A percentile compares a stretch with the other conserved stretches of the same genome.
Conservation (phyloP, 2,888 invertebrate species). For the Griposia aprilina region DNA sequence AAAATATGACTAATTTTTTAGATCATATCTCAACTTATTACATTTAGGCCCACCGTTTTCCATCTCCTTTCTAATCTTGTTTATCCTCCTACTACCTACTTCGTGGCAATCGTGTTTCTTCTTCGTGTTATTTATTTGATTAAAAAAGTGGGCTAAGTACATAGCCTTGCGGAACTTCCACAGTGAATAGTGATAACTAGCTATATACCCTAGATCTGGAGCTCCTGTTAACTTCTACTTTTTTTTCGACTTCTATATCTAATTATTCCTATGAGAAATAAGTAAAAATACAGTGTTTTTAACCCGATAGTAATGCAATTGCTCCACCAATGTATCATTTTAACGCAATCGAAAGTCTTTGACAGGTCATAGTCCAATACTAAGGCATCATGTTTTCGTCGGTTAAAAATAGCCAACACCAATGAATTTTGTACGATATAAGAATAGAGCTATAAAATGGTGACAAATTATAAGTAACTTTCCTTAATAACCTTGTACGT, state of each 20-base stretch:
- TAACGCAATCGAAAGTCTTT: slow-evolving; percentile 7
- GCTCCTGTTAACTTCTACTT: neutral
- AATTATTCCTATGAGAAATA: neutral
- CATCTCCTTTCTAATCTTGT: neutral
- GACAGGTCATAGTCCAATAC: neutral
- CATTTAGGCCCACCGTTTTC: too few species aligned
- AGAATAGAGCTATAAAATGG: neutral
- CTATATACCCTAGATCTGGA: neutral
- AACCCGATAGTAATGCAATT: neutral
- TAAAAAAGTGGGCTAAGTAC: neutral
- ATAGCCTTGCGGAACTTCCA: slow-evolving; percentile 8
- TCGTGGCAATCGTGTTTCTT: too few species aligned
- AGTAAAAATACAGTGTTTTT: neutral
- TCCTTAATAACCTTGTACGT: slow-evolving; percentile 22
- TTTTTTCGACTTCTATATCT: neutral
- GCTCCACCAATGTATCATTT: neutral
- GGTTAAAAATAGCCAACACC: neutral
- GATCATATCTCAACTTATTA: too few species aligned
- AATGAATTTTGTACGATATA: neutral
- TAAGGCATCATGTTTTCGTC: neutral
- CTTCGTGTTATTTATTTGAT: neutral
- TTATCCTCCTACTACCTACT: neutral
- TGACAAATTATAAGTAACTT: neutral
- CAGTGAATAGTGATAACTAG: neutral
- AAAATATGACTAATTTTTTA: too few species aligned